Percentiles rank a stretch among this genome's conserved stretches.
phyloP scores from a whole-genome alignment of 2,797 vertebrate genomes.

The Galago senegalensis region DNA sequence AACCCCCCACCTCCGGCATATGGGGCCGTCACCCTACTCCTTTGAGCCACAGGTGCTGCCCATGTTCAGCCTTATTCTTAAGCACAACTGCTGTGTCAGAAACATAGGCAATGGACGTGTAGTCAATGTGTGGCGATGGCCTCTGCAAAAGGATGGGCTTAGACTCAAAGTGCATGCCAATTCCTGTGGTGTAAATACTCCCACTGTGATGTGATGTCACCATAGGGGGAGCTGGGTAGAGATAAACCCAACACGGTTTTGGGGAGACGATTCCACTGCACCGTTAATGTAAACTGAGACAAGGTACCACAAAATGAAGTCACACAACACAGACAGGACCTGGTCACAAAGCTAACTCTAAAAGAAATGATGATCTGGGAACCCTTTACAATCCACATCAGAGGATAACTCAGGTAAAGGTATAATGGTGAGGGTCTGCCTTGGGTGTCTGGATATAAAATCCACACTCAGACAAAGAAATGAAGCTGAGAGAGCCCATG shows the following conservation, averaged over 20 bases:
- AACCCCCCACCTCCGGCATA: too few relatives aligned
- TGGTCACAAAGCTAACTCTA: accelerated
- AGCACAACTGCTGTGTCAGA: not conserved
- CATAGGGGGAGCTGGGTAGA: not conserved
- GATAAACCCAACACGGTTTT: accelerated
- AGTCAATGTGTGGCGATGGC: accelerated
- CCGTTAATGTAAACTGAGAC: accelerated
- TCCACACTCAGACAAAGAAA: not conserved
- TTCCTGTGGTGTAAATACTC: not conserved
- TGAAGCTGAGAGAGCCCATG: not conserved
- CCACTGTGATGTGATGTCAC: too few relatives aligned
- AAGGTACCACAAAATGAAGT: accelerated
- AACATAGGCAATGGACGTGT: not conserved
- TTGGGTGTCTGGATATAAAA: accelerated
- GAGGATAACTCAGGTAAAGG: not conserved
- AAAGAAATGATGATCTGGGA: not conserved
- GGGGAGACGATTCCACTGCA: not conserved
- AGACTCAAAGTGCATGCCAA: accelerated
- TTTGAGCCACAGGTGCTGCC: too few relatives aligned
- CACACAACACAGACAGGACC: not conserved
- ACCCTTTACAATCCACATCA: too few relatives aligned
- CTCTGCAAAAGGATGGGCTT: not conserved
- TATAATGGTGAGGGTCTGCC: not conserved
- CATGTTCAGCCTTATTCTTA: not conserved
- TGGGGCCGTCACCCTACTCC: too few relatives aligned